Percentiles rank a stretch among this genome's conserved stretches.
phyloP scores from a whole-genome alignment of 1,140 invertebrate species.

The Teleogryllus occipitalis region DNA sequence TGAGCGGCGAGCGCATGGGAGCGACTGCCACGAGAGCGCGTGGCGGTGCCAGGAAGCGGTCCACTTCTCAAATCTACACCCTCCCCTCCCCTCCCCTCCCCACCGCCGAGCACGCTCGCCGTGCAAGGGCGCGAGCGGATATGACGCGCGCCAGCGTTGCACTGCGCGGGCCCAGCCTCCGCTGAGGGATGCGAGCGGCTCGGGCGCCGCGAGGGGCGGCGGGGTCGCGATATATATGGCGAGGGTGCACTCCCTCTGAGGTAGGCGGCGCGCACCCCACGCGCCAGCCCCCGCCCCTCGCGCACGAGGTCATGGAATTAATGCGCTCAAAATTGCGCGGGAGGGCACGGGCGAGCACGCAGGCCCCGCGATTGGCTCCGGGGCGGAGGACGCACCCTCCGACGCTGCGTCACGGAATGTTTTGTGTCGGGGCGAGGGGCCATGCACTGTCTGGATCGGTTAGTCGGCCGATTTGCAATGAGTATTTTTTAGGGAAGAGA shows the following conservation, averaged over 20 bases:
- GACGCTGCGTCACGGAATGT: neutral
- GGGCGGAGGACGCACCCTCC: too few species aligned
- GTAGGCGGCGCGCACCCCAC: neutral
- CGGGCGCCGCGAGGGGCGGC: too few species aligned
- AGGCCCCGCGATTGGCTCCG: neutral
- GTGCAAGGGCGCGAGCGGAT: neutral
- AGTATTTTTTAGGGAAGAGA: neutral
- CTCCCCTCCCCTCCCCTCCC: too few species aligned
- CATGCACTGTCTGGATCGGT: neutral
- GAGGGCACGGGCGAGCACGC: neutral
- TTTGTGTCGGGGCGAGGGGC: neutral
- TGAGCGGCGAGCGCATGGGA: too few species aligned
- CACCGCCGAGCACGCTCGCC: too few species aligned
- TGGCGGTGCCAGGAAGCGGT: neutral
- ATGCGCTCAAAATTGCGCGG: slow-evolving; percentile 3
- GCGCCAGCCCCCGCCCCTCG: neutral
- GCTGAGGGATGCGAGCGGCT: too few species aligned
- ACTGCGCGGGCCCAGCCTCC: too few species aligned
- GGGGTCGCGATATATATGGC: neutral
- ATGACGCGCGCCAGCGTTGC: too few species aligned
- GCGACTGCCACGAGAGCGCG: too few species aligned
- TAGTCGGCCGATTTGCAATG: neutral
- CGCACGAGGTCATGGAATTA: neutral
- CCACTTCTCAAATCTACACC: neutral
- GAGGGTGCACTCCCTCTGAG: neutral